phyloP scores from a whole-genome alignment of 2,888 invertebrate species.

The Argyra leucocephala region DNA sequence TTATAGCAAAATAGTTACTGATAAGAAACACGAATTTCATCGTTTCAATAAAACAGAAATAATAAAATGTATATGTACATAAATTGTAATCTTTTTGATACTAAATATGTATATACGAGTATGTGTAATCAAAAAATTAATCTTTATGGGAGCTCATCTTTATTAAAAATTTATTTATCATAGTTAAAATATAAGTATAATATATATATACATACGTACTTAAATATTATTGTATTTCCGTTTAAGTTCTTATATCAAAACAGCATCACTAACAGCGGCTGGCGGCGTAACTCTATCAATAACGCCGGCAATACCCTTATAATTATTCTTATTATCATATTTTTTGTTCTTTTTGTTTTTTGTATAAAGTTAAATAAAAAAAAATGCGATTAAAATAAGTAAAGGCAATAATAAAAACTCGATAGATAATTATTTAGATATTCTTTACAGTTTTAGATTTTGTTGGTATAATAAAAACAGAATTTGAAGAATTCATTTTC shows the following conservation, averaged over 20 bases:
- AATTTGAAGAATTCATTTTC: background rate
- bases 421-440: background rate
- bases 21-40: background rate
- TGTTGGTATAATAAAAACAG: background rate
- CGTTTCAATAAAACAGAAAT: background rate
- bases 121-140: background rate
- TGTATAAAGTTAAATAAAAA: no score
- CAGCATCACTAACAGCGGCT: background rate
- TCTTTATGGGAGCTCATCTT: conserved; percentile 6
- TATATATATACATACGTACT: background rate
- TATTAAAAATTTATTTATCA: conserved; percentile 3
- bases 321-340: background rate
- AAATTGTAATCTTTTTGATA: no score
- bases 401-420: background rate
- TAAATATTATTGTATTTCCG: background rate
- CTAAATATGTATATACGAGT: background rate
- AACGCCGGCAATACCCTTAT: conserved; percentile 6
- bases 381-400: no score
- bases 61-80: no score
- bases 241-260: background rate
- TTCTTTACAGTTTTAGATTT: background rate
- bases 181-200: background rate
- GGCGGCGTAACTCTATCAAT: conserved; percentile 1
- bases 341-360: background rate
- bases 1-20: background rate